Conservation (phyloP, 2,113 vertebrate genomes). For the Zapornia atra region DNA sequence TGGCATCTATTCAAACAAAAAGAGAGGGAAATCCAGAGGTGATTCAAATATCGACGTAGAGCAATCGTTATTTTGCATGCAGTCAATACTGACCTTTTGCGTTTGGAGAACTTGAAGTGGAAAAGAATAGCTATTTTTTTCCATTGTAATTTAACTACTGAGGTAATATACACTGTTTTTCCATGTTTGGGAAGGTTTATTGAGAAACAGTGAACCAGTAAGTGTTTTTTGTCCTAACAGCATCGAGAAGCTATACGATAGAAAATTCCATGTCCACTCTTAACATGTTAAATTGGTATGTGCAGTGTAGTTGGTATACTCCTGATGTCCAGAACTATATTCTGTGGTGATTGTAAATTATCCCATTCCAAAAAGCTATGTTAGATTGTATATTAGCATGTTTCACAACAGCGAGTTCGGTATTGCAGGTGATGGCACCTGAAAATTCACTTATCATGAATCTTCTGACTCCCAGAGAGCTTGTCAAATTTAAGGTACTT, state of each 20-base stretch:
- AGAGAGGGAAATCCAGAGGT: conserved; percentile 30
- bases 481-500: background rate
- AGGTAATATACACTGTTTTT: background rate
- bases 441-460: background rate
- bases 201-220: background rate
- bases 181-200: background rate
- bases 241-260: background rate
- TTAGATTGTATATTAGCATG: accelerated
- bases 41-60: conserved; percentile 38
- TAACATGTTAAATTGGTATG: background rate
- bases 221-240: background rate
- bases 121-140: background rate
- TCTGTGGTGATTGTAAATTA: background rate
- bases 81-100: conserved; percentile 63
- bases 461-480: background rate
- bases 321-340: background rate
- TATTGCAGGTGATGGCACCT: background rate
- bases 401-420: background rate
- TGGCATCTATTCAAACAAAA: conserved; percentile 41
- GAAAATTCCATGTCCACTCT: background rate
- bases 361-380: background rate
- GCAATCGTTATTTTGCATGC: background rate
- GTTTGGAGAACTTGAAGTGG: background rate
- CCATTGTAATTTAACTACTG: background rate
- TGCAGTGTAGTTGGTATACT: background rate